A percentile compares a stretch with the other conserved stretches of the same genome.
These are phyloP conservation scores for Gorsachius magnificus DNA, from an alignment of 2,797 vertebrate genomes.

Conservation along the genomic window DNA sequence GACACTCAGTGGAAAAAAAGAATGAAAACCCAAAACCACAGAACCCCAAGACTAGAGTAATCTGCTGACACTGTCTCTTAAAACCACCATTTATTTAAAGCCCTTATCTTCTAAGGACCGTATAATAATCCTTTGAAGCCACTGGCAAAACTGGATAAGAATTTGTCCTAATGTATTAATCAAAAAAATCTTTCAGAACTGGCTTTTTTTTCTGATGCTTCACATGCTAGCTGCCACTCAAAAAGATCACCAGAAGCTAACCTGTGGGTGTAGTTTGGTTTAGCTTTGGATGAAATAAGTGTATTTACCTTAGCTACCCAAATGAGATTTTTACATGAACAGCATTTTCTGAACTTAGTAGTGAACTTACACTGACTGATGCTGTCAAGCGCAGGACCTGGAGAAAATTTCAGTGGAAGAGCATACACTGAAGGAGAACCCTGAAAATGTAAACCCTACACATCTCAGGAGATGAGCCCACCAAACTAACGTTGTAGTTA, in stretches of 20 bases:
- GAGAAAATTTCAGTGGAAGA: background rate
- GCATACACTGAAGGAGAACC: background rate
- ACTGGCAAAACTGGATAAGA: background rate
- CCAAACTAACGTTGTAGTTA: background rate
- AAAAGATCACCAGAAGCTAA: background rate
- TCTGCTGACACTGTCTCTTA: background rate
- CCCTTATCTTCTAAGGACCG: background rate
- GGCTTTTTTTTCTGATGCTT: background rate
- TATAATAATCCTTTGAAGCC: background rate
- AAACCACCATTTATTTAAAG: background rate
- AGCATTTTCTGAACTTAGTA: background rate
- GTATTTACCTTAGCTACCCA: background rate
- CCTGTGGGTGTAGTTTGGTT: background rate
- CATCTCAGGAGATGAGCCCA: background rate
- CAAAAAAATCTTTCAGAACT: background rate
- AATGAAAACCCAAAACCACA: background rate
- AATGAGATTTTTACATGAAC: background rate
- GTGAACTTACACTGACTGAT: background rate
- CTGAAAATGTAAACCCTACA: background rate
- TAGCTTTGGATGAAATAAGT: background rate
- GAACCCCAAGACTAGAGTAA: background rate
- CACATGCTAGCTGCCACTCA: background rate
- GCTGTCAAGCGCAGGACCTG: background rate
- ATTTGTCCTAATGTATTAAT: background rate
- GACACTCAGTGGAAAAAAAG: background rate